Evolutionary conservation across 2,113 vertebrate species (phyloP).

Genomic region (Centropristis striata): DNA sequence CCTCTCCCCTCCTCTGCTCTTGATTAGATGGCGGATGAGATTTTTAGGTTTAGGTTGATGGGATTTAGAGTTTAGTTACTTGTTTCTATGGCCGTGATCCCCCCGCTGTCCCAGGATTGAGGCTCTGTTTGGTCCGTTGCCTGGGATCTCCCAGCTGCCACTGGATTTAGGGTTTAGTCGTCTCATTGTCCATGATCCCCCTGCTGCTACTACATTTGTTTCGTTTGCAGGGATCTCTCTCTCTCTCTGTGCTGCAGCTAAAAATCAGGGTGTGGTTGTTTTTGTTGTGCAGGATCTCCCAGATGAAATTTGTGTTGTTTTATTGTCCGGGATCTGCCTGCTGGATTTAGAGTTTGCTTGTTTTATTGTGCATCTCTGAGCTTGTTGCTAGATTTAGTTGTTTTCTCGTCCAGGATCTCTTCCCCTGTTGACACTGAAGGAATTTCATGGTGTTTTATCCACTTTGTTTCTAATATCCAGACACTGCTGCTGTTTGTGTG

Average conservation of each 20-base stretch:
- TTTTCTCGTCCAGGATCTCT: slow-evolving; percentile 46
- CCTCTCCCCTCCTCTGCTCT: slow-evolving; percentile 23
- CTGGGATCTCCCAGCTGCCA: slow-evolving; percentile 72
- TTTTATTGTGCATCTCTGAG: slow-evolving; percentile 43
- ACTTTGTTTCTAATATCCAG: slow-evolving; percentile 59
- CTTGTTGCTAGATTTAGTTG: slow-evolving; percentile 57
- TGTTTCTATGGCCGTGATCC: slow-evolving; percentile 48
- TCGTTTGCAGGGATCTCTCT: slow-evolving; percentile 50
- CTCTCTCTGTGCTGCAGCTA: slow-evolving; percentile 49
- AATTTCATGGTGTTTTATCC: slow-evolving; percentile 48
- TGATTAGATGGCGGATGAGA: slow-evolving; percentile 64
- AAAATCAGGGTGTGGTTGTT: slow-evolving; percentile 67
- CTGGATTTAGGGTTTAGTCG: slow-evolving; percentile 76
- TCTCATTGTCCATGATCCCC: slow-evolving; percentile 64
- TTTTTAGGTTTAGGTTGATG: slow-evolving; percentile 68
- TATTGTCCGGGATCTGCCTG: slow-evolving; percentile 38
- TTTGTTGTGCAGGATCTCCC: slow-evolving; percentile 38
- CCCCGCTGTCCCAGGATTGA: slow-evolving; percentile 45
- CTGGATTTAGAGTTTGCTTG: slow-evolving; percentile 50
- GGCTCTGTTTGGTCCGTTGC: slow-evolving; percentile 71
- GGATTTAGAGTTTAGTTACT: slow-evolving; percentile 72
- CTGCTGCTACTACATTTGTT: slow-evolving; percentile 61
- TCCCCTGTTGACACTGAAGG: slow-evolving; percentile 43
- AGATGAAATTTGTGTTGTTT: slow-evolving; percentile 54
- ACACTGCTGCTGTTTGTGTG: slow-evolving; percentile 65